Base-by-base conservation (phyloP, 2,888 invertebrate genomes). In the Corythucha ciliata region DNA sequence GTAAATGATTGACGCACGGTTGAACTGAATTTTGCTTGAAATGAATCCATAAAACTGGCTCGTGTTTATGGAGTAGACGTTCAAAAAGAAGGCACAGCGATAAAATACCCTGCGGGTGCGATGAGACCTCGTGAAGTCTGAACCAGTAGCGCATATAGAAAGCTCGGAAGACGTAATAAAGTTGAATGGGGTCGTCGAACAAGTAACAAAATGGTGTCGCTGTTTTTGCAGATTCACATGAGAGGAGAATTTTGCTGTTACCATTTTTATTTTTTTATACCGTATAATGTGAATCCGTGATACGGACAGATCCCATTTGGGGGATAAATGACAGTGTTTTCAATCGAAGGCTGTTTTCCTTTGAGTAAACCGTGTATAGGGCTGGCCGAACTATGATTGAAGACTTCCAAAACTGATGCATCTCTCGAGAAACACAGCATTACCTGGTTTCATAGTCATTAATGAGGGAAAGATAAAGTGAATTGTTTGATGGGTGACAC, bases 241-340 rank as follows among this genome's bases (percentile, higher is more conserved):
- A 4, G 16, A n/a, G 4, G 21, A 14, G 7, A 6, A 40, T 5
- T 20, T 20, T 20, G 12, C 18, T 16, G 7, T 4, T 16, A 18
- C 21, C 10, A 42, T 50, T 24, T 40, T 49, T 14, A 8, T 41
- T 22, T 27, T 8, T 20, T 59, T 77, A 69, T 74, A 91, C 91
- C 90, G 68, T 92, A 93, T 94, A 96, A 94, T 18, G 93, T 86
- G 68, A 96, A 93, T 1, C 94, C 94, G 67, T 96, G 93, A 69
- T 93, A 94, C 1, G 94, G 94, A 60, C 96, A 91, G 29, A 94
- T 81, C 1, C 93, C 93, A 66, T 87, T 90, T 1, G 94, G 94
- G 6, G 96, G 94, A 65, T 90, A 91, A 34, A 81, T 78, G 18
- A 87, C 80, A 18, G 80, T 73, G 63, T 76, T 81, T 61, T 84